Percentiles rank a stretch among this genome's conserved stretches.
phyloP scores from a whole-genome alignment of 1,140 invertebrate species.

The Semibalanus balanoides region DNA sequence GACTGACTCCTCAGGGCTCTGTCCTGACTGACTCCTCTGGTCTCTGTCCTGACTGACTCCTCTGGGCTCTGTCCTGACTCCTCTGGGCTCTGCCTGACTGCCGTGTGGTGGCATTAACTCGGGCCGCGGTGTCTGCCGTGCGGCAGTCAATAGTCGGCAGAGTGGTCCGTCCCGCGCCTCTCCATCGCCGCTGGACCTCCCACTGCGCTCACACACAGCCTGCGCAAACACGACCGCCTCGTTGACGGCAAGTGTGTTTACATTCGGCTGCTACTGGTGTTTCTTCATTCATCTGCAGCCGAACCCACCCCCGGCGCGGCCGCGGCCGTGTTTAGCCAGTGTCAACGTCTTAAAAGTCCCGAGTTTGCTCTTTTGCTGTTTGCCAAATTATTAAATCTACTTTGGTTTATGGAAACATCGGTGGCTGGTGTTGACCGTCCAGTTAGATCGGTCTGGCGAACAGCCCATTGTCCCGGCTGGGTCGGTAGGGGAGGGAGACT shows the following conservation, averaged over 20 bases:
- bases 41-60: too few species aligned
- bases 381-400: conserved; percentile 2
- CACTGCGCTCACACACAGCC: neutral
- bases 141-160: too few species aligned
- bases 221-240: neutral
- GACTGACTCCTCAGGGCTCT: too few species aligned
- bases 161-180: too few species aligned
- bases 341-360: conserved; percentile 1
- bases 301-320: neutral
- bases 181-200: neutral
- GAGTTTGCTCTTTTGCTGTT: neutral
- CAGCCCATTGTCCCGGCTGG: neutral
- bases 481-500: too few species aligned
- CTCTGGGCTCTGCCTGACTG: too few species aligned
- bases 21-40: too few species aligned
- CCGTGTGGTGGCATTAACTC: too few species aligned
- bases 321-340: neutral
- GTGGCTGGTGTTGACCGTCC: neutral
- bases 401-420: neutral
- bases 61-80: too few species aligned
- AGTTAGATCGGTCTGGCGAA: neutral
- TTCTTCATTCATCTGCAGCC: neutral
- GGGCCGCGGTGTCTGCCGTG: too few species aligned
- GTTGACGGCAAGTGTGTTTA: neutral
- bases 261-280: neutral